phyloP scores from a whole-genome alignment of 2,888 invertebrate genomes.

The Abrostola tripartita region DNA sequence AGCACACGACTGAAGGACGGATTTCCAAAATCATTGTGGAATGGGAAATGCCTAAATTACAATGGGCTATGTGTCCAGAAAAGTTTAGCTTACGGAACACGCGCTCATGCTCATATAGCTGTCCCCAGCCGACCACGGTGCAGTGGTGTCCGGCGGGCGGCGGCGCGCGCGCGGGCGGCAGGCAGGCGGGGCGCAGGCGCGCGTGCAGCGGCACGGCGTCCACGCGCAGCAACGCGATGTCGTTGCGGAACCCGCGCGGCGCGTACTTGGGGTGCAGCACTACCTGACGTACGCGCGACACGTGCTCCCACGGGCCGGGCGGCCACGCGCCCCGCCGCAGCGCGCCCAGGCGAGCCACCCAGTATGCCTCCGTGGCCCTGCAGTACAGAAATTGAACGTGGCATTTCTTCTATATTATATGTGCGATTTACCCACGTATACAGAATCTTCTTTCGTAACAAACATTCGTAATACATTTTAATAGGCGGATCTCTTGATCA shows the following conservation, averaged over 20 bases:
- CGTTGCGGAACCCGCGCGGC: constrained; percentile 93
- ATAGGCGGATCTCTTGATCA: too few species aligned
- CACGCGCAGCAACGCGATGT: constrained; percentile 91
- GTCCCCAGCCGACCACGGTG: constrained; percentile 95
- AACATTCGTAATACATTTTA: too few species aligned
- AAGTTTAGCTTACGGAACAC: constrained; percentile 91
- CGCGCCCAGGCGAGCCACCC: constrained; percentile 94
- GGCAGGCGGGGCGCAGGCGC: constrained; percentile 81
- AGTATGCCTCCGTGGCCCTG: constrained; percentile 92
- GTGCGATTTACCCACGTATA: not conserved
- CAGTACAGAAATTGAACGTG: not conserved
- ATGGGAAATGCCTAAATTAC: not conserved
- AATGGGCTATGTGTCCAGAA: not conserved
- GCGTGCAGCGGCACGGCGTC: constrained; percentile 88
- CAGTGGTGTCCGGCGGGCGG: constrained; percentile 91
- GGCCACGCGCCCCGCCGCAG: constrained; percentile 91
- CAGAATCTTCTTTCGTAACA: too few species aligned
- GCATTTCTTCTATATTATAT: not conserved
- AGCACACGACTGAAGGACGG: not conserved
- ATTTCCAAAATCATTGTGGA: too few species aligned
- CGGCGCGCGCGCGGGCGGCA: constrained; percentile 88
- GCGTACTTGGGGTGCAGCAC: constrained; percentile 92
- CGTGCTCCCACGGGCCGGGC: constrained; percentile 92
- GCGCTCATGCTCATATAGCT: constrained; percentile 92
- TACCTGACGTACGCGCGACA: constrained; percentile 89